Evolutionary conservation across 2,797 vertebrate genomes (phyloP).

Genomic region (Thripadectes ignobilis): DNA sequence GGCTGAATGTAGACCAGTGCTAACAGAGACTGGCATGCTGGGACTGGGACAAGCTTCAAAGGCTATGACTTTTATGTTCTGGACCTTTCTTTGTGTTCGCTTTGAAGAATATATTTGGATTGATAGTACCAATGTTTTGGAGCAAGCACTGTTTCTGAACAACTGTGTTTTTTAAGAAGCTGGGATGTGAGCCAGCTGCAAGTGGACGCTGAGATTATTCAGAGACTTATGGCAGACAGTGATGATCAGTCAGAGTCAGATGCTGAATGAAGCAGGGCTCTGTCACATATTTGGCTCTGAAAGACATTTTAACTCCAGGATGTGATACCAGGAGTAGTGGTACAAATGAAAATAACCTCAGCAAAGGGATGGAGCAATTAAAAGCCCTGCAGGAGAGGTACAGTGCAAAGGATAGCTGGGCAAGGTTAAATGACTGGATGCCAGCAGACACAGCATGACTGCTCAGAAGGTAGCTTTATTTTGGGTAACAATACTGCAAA

Average conservation of each 20-base stretch:
- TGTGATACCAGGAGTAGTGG: background rate
- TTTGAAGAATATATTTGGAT: background rate
- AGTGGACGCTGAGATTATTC: constrained; percentile 24
- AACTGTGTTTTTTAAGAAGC: background rate
- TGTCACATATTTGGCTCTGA: background rate
- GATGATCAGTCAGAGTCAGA: constrained; percentile 22
- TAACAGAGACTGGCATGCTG: background rate
- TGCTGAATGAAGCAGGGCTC: background rate
- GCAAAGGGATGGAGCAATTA: background rate
- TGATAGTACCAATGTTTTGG: background rate
- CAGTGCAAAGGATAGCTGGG: background rate
- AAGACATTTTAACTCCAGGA: background rate
- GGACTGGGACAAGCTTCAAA: constrained; percentile 10
- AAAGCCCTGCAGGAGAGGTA: background rate
- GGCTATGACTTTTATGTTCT: background rate
- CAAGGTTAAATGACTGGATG: background rate
- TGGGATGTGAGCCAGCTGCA: constrained; percentile 6
- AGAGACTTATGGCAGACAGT: background rate
- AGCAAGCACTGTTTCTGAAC: background rate
- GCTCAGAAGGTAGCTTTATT: background rate
- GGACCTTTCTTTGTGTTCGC: background rate
- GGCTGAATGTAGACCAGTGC: background rate
- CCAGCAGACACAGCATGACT: background rate
- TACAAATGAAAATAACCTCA: background rate
- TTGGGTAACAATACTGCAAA: background rate